A percentile compares a stretch with the other conserved stretches of the same genome.
These are phyloP conservation scores for Crocallis elinguaria DNA, from an alignment of 2,888 invertebrate genomes.

Conservation along the genomic window DNA sequence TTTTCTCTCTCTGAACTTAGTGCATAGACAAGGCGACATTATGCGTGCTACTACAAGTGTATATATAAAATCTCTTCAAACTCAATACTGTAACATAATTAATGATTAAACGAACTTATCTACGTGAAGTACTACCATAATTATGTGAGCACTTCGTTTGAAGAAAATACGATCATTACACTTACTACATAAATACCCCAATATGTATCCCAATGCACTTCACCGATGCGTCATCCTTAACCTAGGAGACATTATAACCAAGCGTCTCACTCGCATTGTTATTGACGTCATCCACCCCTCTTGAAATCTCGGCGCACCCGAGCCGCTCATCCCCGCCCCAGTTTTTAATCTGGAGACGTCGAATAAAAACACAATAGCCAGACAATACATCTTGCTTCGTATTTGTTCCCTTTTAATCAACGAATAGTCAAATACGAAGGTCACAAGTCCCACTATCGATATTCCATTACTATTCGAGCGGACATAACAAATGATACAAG, in stretches of 20 bases:
- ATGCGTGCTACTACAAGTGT: no score
- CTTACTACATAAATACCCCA: background rate
- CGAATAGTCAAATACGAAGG: constrained; percentile 50
- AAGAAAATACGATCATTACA: no score
- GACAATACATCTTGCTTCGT: constrained; percentile 63
- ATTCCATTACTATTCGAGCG: constrained; percentile 35
- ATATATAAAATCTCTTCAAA: no score
- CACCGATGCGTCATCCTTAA: background rate
- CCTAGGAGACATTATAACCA: constrained; percentile 43
- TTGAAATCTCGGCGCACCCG: constrained; percentile 55
- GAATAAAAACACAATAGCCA: constrained; percentile 76
- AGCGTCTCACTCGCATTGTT: constrained; percentile 66
- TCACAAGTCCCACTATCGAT: constrained; percentile 39
- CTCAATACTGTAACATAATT: no score
- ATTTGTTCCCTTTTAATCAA: constrained; percentile 70
- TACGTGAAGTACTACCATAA: no score
- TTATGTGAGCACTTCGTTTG: no score
- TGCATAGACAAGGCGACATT: no score
- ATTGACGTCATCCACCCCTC: constrained; percentile 61
- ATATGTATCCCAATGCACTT: background rate
- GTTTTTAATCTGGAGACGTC: constrained; percentile 80
- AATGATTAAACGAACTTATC: no score
- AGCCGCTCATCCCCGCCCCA: constrained; percentile 70
- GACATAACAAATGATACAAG: constrained; percentile 49
- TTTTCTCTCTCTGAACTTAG: no score